phyloP scores from a whole-genome alignment of 2,888 invertebrate genomes.

The Listrodromus nycthemerus region DNA sequence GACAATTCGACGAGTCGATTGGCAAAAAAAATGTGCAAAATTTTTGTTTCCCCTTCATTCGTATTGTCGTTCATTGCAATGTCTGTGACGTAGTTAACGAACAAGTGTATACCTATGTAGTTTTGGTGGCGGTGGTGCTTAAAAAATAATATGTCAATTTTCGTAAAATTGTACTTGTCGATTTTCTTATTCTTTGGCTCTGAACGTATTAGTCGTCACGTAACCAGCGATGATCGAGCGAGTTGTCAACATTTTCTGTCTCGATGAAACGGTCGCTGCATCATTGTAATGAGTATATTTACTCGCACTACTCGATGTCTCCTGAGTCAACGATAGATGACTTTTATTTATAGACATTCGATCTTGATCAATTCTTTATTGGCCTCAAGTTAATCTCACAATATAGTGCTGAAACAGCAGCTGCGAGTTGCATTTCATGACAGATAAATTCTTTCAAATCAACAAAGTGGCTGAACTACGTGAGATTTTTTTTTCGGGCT shows the following conservation, averaged over 20 bases:
- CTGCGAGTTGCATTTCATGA: background rate
- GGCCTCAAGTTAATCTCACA: background rate
- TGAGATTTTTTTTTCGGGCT: background rate
- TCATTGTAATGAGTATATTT: background rate
- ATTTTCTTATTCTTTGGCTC: constrained; percentile 30
- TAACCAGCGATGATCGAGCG: background rate
- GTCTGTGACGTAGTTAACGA: constrained; percentile 54
- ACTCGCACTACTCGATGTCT: background rate
- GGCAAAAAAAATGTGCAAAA: constrained; percentile 29
- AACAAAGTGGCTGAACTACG: background rate
- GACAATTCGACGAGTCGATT: constrained; percentile 23
- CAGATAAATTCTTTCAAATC: background rate
- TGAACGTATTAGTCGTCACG: background rate
- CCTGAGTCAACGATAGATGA: background rate
- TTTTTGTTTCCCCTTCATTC: constrained; percentile 31
- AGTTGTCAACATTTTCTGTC: background rate
- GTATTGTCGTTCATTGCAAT: constrained; percentile 56
- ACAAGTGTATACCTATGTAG: constrained; percentile 52
- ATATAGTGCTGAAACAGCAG: background rate
- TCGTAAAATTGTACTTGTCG: constrained; percentile 26
- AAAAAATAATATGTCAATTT: constrained; percentile 28
- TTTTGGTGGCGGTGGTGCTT: constrained; percentile 61
- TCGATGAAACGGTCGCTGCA: background rate
- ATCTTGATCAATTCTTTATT: background rate
- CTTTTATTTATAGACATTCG: constrained; percentile 12